phyloP scores from a whole-genome alignment of 2,113 vertebrate genomes.

The Gila orcuttii region DNA sequence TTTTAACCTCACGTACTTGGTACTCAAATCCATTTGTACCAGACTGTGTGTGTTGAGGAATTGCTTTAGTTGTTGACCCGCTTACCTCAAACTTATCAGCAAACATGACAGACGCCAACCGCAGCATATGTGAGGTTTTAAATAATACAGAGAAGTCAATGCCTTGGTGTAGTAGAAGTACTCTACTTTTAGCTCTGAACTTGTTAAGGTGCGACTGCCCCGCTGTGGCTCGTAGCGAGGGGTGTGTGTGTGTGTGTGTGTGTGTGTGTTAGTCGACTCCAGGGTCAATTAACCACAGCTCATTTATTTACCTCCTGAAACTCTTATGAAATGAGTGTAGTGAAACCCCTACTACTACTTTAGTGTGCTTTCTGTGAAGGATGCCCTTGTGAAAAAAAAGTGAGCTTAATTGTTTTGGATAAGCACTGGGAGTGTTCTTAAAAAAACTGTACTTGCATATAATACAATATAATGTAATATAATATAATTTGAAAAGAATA shows the following conservation, averaged over 20 bases:
- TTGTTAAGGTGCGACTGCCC: constrained; percentile 27
- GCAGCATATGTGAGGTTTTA: not conserved
- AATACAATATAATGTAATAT: too few species aligned
- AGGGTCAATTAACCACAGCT: not conserved
- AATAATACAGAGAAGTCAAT: not conserved
- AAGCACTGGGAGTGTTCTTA: not conserved
- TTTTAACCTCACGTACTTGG: not conserved
- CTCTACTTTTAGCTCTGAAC: not conserved
- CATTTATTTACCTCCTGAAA: not conserved
- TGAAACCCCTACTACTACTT: not conserved
- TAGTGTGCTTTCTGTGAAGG: too few species aligned
- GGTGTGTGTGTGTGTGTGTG: too few species aligned
- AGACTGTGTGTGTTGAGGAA: not conserved
- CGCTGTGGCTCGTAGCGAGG: not conserved
- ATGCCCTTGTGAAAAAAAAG: not conserved
- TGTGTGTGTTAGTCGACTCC: not conserved
- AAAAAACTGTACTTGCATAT: not conserved
- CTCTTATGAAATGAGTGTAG: not conserved
- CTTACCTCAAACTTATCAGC: too few species aligned
- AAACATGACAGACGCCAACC: too few species aligned
- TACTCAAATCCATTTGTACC: not conserved
- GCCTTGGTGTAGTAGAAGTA: not conserved
- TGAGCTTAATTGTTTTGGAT: not conserved
- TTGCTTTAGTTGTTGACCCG: not conserved
- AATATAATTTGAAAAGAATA: too few species aligned